These are phyloP conservation scores for Chymomyza costata DNA, from an alignment of 1,140 invertebrate species.

Conservation along the genomic window DNA sequence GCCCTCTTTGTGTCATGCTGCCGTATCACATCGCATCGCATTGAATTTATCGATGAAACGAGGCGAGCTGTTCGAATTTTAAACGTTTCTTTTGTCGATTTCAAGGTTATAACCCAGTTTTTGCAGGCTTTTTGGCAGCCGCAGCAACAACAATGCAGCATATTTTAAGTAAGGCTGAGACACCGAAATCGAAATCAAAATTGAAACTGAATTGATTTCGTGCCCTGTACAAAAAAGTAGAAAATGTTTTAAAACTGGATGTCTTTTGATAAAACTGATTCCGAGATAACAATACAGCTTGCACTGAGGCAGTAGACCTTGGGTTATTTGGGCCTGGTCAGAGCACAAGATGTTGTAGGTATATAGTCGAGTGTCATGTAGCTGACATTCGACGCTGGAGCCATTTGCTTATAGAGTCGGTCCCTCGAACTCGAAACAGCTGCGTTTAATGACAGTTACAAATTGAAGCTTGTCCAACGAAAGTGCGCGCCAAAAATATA, in stretches of 20 bases:
- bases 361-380: too few relatives aligned
- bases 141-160: conserved; percentile 35
- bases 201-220: conserved; percentile 43
- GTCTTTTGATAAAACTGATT: conserved; percentile 31
- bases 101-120: conserved; percentile 72
- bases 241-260: conserved; percentile 41
- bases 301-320: too few relatives aligned
- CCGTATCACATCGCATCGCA: background rate
- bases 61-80: conserved; percentile 34
- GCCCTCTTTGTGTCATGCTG: conserved; percentile 20
- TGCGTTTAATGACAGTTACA: conserved; percentile 46
- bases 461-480: conserved; percentile 27
- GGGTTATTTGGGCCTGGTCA: conserved; percentile 20
- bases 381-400: too few relatives aligned
- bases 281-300: conserved; percentile 51
- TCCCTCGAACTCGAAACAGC: too few relatives aligned
- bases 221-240: conserved; percentile 18
- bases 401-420: too few relatives aligned
- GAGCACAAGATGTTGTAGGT: too few relatives aligned
- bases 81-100: conserved; percentile 57
- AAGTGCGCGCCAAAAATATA: conserved; percentile 30
- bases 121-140: conserved; percentile 35
- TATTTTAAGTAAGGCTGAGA: conserved; percentile 51
- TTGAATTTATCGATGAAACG: conserved; percentile 52
- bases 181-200: conserved; percentile 49